A percentile compares a stretch with the other conserved stretches of the same genome.
Evolutionary conservation across 2,888 invertebrate genomes (phyloP).

Genomic region (Lymantria monacha): DNA sequence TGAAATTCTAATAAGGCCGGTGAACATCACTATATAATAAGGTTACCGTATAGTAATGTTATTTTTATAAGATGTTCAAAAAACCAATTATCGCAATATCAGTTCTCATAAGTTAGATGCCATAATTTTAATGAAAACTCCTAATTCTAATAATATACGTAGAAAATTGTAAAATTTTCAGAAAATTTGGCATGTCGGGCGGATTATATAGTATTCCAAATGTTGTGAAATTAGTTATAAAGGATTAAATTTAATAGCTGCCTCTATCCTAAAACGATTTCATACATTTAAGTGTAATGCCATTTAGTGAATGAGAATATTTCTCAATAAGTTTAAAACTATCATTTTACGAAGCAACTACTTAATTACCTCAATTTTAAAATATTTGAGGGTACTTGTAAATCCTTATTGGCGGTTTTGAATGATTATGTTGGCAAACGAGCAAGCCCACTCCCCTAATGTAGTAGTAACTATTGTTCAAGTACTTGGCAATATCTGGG

Average conservation of each 20-base stretch:
- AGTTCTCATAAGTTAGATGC: not conserved
- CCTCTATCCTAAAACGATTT: not conserved
- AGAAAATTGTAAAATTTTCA: constrained; percentile 25
- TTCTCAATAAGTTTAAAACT: no score
- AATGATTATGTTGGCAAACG: no score
- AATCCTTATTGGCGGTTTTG: no score
- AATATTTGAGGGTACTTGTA: no score
- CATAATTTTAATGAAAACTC: not conserved
- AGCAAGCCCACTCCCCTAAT: no score
- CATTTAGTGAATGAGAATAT: no score
- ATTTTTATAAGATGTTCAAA: not conserved
- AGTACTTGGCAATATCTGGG: no score
- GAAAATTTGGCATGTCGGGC: constrained; percentile 34
- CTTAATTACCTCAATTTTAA: no score
- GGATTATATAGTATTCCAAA: constrained; percentile 4
- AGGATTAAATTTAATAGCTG: not conserved
- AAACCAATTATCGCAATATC: not conserved
- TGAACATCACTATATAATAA: not conserved
- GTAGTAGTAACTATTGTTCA: no score
- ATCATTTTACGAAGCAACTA: no score
- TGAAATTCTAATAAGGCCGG: not conserved
- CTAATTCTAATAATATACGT: constrained; percentile 5
- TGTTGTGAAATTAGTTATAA: not conserved
- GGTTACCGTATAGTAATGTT: no score
- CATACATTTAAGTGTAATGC: not conserved